These are phyloP conservation scores for Falcunculus frontatus DNA, from an alignment of 2,113 vertebrate species.

Conservation along the genomic window DNA sequence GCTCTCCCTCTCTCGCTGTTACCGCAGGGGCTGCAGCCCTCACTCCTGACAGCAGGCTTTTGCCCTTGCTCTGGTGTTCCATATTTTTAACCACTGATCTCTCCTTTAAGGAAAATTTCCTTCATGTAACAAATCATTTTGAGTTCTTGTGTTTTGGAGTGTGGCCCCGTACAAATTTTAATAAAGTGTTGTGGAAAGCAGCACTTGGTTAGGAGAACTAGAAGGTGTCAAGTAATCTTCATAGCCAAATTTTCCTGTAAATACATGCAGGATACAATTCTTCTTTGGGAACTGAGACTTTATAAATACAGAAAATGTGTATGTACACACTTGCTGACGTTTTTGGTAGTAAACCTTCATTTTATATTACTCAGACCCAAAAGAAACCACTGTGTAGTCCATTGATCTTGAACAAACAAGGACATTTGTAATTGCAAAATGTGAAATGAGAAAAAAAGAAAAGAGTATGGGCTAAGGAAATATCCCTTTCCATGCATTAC, in stretches of 20 bases:
- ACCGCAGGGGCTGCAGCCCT: background rate
- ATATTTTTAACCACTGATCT: background rate
- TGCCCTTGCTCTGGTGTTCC: rapidly evolving
- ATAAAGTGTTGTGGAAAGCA: background rate
- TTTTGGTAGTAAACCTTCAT: background rate
- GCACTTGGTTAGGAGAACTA: background rate
- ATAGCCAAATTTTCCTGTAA: background rate
- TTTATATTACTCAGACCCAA: background rate
- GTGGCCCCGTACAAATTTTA: background rate
- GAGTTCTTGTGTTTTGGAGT: background rate
- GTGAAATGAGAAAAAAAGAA: background rate
- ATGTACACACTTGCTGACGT: background rate
- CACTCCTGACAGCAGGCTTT: background rate
- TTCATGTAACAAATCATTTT: background rate
- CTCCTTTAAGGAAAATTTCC: background rate
- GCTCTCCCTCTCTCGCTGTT: too few relatives aligned
- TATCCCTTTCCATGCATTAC: background rate
- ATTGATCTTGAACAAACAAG: background rate
- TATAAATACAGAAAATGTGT: background rate
- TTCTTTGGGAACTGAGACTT: background rate
- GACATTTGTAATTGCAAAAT: background rate
- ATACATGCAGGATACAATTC: background rate
- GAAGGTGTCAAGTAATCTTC: background rate
- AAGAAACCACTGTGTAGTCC: background rate
- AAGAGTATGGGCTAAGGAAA: background rate